Conservation (phyloP, 2,888 invertebrate species). For the Ennomos erosarius region DNA sequence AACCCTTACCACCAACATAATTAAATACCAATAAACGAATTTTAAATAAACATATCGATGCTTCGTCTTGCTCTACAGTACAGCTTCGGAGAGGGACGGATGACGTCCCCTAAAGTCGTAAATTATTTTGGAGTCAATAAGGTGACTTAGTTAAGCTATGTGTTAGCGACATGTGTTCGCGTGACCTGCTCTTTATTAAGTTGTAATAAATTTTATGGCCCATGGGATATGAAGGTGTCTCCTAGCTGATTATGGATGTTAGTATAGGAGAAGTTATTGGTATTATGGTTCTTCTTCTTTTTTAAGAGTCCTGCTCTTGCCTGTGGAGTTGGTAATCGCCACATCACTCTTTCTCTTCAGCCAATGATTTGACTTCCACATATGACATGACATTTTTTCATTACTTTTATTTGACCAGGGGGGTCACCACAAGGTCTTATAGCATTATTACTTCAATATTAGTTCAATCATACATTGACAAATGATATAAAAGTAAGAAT, state of each 20-base stretch:
- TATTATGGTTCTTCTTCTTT: no score
- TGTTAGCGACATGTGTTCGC: conserved; percentile 73
- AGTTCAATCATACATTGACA: no score
- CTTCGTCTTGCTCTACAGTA: conserved; percentile 48
- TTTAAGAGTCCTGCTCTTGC: no score
- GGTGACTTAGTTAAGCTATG: conserved; percentile 64
- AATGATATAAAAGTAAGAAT: no score
- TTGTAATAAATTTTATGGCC: conserved; percentile 79
- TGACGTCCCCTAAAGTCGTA: conserved; percentile 58
- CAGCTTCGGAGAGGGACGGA: conserved; percentile 42
- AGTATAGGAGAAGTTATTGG: not conserved
- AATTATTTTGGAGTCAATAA: conserved; percentile 70
- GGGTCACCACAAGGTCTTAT: no score
- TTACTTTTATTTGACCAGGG: no score
- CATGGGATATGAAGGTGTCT: conserved; percentile 63
- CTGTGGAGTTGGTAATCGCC: no score
- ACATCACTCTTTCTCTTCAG: no score
- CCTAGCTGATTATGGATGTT: conserved; percentile 34
- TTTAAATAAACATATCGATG: conserved; percentile 66
- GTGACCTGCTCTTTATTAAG: conserved; percentile 78
- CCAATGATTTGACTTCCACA: no score
- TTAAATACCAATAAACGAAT: conserved; percentile 79
- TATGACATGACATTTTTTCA: no score
- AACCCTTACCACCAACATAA: conserved; percentile 57
- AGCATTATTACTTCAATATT: no score